These are phyloP conservation scores for Drosophila borborema DNA, from an alignment of 2,888 invertebrate genomes.

Conservation along the genomic window DNA sequence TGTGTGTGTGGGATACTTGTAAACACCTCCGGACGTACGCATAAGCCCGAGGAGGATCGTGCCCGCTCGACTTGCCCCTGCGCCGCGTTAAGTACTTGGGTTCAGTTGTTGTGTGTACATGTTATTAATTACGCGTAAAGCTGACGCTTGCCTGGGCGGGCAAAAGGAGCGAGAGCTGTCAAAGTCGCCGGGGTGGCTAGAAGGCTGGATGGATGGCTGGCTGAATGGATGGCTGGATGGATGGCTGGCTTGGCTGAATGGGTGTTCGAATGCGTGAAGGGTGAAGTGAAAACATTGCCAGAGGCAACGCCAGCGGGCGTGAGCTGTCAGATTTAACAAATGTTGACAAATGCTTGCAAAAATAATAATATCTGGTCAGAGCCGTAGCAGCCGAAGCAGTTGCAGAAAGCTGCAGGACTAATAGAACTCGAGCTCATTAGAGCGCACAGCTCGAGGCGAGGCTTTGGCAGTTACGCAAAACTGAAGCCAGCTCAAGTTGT, in stretches of 20 bases:
- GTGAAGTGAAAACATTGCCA: constrained; percentile 44
- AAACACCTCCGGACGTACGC: constrained; percentile 21
- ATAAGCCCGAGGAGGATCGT: constrained; percentile 7
- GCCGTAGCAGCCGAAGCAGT: constrained; percentile 15
- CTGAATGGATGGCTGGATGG: constrained; percentile 8
- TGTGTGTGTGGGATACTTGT: constrained; percentile 39
- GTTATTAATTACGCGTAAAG: constrained; percentile 80
- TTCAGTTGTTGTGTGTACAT: constrained; percentile 71
- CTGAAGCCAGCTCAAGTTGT: constrained; percentile 37
- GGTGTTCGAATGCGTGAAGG: constrained; percentile 21
- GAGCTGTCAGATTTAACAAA: constrained; percentile 83
- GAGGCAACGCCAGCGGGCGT: constrained; percentile 59
- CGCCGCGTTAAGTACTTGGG: constrained; percentile 60
- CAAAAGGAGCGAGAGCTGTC: constrained; percentile 61
- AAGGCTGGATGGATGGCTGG: constrained; percentile 28
- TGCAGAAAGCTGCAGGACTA: constrained; percentile 46
- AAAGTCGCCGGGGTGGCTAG: constrained; percentile 48
- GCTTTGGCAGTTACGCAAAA: constrained; percentile 17
- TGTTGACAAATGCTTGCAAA: constrained; percentile 82
- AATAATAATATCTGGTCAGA: constrained; percentile 64
- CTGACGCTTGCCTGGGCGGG: constrained; percentile 30
- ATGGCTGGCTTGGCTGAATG: constrained; percentile 24
- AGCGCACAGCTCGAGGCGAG: constrained; percentile 59
- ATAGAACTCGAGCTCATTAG: constrained; percentile 82
- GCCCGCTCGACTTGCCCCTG: constrained; percentile 32